Conservation (phyloP, 2,113 vertebrate genomes). For the Odocoileus hemionus region DNA sequence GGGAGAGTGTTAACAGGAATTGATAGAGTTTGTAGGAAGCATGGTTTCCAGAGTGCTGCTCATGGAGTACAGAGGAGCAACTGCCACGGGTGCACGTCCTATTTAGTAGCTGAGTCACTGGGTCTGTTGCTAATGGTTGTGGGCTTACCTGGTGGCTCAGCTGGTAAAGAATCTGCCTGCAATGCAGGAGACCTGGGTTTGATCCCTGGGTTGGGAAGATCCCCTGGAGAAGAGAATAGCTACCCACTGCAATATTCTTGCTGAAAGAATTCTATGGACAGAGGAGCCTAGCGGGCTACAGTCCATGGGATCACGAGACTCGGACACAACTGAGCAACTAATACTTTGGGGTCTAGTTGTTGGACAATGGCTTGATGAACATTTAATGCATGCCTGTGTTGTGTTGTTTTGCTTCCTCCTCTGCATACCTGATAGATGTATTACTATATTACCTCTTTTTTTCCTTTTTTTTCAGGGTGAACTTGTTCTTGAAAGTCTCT, state of each 20-base stretch:
- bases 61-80: not conserved
- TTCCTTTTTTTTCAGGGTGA: not conserved
- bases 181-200: not conserved
- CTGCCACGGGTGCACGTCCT: not conserved
- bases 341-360: not conserved
- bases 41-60: not conserved
- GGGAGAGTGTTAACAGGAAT: conserved; percentile 58
- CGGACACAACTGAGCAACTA: not conserved
- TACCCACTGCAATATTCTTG: not conserved
- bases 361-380: not conserved
- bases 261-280: not conserved
- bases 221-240: not conserved
- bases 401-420: not conserved
- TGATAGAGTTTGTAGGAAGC: conserved; percentile 8
- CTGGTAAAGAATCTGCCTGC: not conserved
- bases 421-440: not conserved
- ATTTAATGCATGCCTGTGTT: not conserved
- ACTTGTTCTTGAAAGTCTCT: not conserved
- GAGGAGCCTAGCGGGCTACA: not conserved
- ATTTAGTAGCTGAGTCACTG: not conserved
- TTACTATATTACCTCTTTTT: not conserved
- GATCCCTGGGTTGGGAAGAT: not conserved
- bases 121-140: not conserved
- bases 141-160: not conserved
- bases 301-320: not conserved